Percentiles rank a stretch among this genome's conserved stretches.
These are phyloP conservation scores for Myotis planiceps DNA, from an alignment of 2,797 vertebrate species.

Conservation along the genomic window DNA sequence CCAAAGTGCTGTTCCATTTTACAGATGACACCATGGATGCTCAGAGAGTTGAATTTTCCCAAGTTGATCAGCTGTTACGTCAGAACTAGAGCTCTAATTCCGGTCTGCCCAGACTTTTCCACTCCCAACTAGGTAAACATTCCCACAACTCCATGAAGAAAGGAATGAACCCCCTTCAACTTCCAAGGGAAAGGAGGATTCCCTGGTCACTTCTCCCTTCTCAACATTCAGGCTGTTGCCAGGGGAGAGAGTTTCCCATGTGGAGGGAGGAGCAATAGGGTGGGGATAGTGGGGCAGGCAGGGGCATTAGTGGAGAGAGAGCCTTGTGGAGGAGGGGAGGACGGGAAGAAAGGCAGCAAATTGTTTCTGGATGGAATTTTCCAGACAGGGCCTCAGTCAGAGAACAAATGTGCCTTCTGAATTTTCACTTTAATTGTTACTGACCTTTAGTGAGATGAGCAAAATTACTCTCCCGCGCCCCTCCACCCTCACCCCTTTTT, in stretches of 20 bases:
- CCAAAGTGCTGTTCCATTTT: not conserved
- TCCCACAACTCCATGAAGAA: not conserved
- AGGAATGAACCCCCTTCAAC: not conserved
- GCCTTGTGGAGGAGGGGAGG: slow-evolving; percentile 25
- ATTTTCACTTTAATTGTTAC: slow-evolving; percentile 75
- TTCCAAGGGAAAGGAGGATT: not conserved
- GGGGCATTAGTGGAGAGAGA: not conserved
- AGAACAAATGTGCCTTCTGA: slow-evolving; percentile 76
- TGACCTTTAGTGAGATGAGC: slow-evolving; percentile 77
- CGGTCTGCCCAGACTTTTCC: not conserved
- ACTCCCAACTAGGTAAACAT: not conserved
- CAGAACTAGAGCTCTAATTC: not conserved
- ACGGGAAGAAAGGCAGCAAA: slow-evolving; percentile 51
- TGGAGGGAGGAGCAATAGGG: not conserved
- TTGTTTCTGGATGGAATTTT: slow-evolving; percentile 81
- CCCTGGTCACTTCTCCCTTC: not conserved
- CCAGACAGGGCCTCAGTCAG: slow-evolving; percentile 67
- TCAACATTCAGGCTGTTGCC: not conserved
- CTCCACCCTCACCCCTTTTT: slow-evolving; percentile 61
- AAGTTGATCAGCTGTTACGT: not conserved
- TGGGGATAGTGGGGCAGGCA: not conserved
- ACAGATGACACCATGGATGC: not conserved
- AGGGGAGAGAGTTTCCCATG: not conserved
- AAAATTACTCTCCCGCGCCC: slow-evolving; percentile 62
- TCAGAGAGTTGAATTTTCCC: not conserved